Conservation (phyloP, 2,797 vertebrate genomes). For the Xiphophorus birchmanni region DNA sequence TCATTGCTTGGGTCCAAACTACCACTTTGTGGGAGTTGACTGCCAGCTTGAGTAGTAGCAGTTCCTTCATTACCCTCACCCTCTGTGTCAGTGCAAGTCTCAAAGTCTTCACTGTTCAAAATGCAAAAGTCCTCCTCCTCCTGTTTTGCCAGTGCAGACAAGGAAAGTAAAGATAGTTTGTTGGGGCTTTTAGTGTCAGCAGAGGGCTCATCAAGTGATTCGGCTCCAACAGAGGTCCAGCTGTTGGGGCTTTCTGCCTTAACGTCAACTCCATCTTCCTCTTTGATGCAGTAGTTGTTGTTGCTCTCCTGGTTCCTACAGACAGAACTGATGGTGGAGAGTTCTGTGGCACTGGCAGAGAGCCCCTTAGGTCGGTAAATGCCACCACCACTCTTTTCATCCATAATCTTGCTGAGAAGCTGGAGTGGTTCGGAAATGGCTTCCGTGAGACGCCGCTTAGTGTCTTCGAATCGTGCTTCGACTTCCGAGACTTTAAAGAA, state of each 20-base stretch:
- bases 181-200: slow-evolving; percentile 58
- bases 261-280: slow-evolving; percentile 88
- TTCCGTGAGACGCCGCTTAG: slow-evolving; percentile 94
- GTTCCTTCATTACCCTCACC: slow-evolving; percentile 50
- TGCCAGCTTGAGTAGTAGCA: slow-evolving; percentile 35
- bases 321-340: slow-evolving; percentile 85
- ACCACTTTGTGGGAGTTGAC: slow-evolving; percentile 48
- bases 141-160: slow-evolving; percentile 90
- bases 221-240: slow-evolving; percentile 56
- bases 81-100: slow-evolving; percentile 83
- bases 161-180: slow-evolving; percentile 58
- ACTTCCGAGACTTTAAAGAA: slow-evolving; percentile 99
- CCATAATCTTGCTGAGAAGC: slow-evolving; percentile 95
- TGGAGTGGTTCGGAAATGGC: slow-evolving; percentile 95
- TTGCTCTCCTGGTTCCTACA: slow-evolving; percentile 91
- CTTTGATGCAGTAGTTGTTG: slow-evolving; percentile 95
- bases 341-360: slow-evolving; percentile 93
- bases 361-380: slow-evolving; percentile 89
- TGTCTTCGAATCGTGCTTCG: slow-evolving; percentile 96
- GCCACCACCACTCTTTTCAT: slow-evolving; percentile 86
- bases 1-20: slow-evolving; percentile 72
- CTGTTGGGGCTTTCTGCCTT: slow-evolving; percentile 79
- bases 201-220: slow-evolving; percentile 20
- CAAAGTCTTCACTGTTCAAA: slow-evolving; percentile 91
- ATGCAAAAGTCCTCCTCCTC: slow-evolving; percentile 96